Evolutionary conservation across 2,797 vertebrate genomes (phyloP).

Genomic region (Poecilia wingei): DNA sequence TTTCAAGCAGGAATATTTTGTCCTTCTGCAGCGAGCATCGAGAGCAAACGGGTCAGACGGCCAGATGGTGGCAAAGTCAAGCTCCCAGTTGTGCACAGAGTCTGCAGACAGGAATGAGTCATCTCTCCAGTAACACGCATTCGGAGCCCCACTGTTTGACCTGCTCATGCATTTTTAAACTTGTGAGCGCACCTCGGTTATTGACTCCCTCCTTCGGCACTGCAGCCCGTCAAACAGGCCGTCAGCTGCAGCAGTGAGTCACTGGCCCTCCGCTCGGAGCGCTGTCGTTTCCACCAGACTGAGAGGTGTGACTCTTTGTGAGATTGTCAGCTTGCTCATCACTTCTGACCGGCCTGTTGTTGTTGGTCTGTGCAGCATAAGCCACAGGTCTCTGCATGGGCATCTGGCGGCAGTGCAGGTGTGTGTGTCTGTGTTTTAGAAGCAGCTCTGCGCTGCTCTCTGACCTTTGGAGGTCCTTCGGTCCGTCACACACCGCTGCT

Average conservation of each 20-base stretch:
- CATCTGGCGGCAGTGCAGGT: constrained; percentile 10
- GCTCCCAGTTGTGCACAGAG: constrained; percentile 35
- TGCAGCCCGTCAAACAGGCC: constrained; percentile 50
- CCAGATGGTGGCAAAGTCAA: constrained; percentile 53
- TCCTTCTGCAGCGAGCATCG: constrained; percentile 14
- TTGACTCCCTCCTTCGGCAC: constrained; percentile 40
- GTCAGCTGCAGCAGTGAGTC: constrained; percentile 59
- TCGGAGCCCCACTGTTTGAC: constrained; percentile 15
- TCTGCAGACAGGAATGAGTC: constrained; percentile 57
- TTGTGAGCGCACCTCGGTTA: constrained; percentile 9
- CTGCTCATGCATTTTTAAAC: constrained; percentile 16
- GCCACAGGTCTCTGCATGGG: constrained; percentile 7
- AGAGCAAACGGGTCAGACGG: constrained; percentile 12
- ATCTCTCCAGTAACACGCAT: constrained; percentile 37
- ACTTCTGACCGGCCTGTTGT: constrained; percentile 10
- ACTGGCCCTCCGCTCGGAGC: constrained; percentile 48
- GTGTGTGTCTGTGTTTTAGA: constrained; percentile 17
- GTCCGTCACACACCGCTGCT: constrained; percentile 20
- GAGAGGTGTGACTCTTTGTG: constrained; percentile 11
- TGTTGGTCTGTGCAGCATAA: constrained; percentile 13
- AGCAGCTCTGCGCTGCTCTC: constrained; percentile 30
- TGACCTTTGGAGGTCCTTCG: constrained; percentile 62
- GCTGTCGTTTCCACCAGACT: constrained; percentile 38
- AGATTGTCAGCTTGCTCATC: constrained; percentile 10
- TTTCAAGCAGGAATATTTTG: background rate